Conservation (phyloP, 2,797 vertebrate genomes). For the Pagetopsis macropterus region DNA sequence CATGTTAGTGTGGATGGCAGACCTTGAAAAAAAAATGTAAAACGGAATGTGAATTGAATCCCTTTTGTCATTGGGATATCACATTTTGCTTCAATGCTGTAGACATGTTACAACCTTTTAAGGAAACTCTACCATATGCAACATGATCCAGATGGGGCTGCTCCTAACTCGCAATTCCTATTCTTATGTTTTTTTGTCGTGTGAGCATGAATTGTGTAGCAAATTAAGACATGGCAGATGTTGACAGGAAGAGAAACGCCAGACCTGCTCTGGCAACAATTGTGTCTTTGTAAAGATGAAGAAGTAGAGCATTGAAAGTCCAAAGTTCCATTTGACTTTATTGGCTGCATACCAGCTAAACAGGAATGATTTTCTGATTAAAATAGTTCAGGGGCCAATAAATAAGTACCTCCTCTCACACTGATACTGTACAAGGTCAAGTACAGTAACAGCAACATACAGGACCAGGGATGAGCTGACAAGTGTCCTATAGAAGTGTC, state of each 20-base stretch:
- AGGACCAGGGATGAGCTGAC: neutral
- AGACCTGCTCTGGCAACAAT: conserved; percentile 4
- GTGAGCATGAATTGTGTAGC: neutral
- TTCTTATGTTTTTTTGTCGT: conserved; percentile 1
- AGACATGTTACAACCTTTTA: neutral
- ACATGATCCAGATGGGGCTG: neutral
- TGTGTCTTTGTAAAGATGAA: conserved; percentile 18
- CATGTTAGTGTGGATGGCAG: no score
- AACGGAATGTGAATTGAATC: neutral
- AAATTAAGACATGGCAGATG: conserved; percentile 4
- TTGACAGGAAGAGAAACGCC: neutral
- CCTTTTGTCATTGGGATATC: neutral
- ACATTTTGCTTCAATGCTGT: neutral
- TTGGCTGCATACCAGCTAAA: conserved; percentile 55
- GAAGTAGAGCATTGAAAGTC: conserved; percentile 36
- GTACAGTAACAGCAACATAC: conserved; percentile 40
- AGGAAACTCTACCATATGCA: neutral
- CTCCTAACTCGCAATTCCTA: neutral
- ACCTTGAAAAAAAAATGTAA: no score
- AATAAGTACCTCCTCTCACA: conserved; percentile 47
- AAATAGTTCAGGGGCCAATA: conserved; percentile 61
- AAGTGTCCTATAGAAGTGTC: neutral
- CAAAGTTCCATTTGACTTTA: conserved; percentile 56
- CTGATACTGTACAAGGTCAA: conserved; percentile 11
- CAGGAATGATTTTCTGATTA: conserved; percentile 61